Evolutionary conservation across 2,113 vertebrate genomes (phyloP).

Genomic region (Condylura cristata): DNA sequence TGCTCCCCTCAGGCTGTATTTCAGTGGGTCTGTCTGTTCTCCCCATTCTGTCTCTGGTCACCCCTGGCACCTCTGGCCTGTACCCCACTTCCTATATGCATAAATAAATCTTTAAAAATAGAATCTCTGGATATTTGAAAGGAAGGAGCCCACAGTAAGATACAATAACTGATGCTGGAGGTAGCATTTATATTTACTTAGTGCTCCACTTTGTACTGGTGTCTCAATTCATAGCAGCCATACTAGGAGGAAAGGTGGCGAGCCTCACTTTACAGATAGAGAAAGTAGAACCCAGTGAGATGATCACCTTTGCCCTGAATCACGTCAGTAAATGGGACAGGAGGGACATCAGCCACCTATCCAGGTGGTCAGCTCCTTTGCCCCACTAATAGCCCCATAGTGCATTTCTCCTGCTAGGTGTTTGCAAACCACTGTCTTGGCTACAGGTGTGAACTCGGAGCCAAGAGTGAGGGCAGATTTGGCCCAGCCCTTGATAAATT

Average conservation of each 20-base stretch:
- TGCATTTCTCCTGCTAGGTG: not conserved
- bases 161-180: not conserved
- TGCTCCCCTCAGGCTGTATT: too few relatives aligned
- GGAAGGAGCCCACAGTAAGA: not conserved
- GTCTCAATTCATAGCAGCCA: not conserved
- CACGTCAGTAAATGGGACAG: not conserved
- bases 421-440: not conserved
- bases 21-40: too few relatives aligned
- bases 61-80: too few relatives aligned
- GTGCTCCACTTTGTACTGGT: not conserved
- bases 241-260: not conserved
- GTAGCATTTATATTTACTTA: not conserved
- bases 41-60: too few relatives aligned
- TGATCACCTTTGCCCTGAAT: not conserved
- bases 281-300: not conserved
- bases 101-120: not conserved
- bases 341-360: not conserved
- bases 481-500: not conserved
- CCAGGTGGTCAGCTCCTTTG: not conserved
- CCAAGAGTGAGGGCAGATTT: not conserved
- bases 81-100: too few relatives aligned
- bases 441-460: not conserved
- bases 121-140: slow-evolving; percentile 37
- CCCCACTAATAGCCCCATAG: not conserved
- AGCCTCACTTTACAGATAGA: not conserved